These are phyloP conservation scores for Calidris pugnax DNA, from an alignment of 2,113 vertebrate species.

Conservation along the genomic window DNA sequence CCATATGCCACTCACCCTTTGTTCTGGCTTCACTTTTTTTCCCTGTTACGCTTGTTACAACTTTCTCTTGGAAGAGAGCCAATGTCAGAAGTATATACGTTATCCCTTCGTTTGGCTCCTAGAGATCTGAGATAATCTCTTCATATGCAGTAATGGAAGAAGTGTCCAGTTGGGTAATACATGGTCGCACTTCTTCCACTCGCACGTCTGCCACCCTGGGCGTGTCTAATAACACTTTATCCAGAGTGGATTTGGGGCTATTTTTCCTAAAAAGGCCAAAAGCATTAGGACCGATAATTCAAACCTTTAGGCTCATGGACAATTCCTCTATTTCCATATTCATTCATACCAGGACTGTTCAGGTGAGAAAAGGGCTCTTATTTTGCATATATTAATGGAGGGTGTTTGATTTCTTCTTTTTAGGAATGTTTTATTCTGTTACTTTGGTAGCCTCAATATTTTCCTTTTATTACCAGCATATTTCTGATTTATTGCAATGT, in stretches of 20 bases:
- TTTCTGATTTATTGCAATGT: conserved; percentile 52
- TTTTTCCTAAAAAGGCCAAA: neutral
- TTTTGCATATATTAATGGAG: neutral
- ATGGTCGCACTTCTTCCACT: neutral
- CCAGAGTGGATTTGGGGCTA: neutral
- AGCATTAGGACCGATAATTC: neutral
- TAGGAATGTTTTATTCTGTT: neutral
- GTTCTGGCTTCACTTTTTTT: neutral
- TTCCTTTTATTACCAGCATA: conserved; percentile 6
- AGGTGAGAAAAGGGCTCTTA: neutral
- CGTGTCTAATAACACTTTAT: neutral
- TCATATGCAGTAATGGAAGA: neutral
- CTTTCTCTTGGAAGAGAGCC: conserved; percentile 49
- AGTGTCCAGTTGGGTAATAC: neutral
- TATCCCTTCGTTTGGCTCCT: conserved; percentile 34
- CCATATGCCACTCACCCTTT: conserved; percentile 61
- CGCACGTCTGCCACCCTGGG: neutral
- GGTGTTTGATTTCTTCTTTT: neutral
- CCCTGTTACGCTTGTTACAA: conserved; percentile 13
- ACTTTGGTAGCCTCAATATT: conserved; percentile 1
- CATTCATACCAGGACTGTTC: neutral
- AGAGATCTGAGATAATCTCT: conserved; percentile 26
- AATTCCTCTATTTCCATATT: neutral
- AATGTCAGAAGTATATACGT: conserved; percentile 10
- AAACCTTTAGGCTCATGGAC: neutral